phyloP scores from a whole-genome alignment of 37 sponge, comb jelly and placozoan genomes.

The Chondrilla cf. caribensis region DNA sequence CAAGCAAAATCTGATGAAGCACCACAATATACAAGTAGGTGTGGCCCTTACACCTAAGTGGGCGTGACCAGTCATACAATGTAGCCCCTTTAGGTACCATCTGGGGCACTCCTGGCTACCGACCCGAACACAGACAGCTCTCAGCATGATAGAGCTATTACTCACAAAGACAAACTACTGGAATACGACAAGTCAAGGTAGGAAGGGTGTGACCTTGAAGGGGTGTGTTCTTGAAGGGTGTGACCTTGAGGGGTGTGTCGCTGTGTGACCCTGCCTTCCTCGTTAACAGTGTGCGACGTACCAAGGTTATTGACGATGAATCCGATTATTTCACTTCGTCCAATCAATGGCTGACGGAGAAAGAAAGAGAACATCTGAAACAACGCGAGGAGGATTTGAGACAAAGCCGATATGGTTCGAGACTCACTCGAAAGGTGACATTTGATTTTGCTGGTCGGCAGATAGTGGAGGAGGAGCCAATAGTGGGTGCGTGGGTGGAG shows the following conservation, averaged over 20 bases:
- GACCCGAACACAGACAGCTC: not conserved
- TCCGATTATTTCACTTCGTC: conserved; percentile 76
- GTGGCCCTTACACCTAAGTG: not conserved
- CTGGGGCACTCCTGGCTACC: not conserved
- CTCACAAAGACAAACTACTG: conserved; percentile 81
- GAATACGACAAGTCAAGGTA: conserved; percentile 88
- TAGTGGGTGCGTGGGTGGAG: conserved; percentile 26
- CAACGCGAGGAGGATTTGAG: conserved; percentile 60
- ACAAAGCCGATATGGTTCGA: conserved; percentile 50
- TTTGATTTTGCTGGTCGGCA: conserved; percentile 90
- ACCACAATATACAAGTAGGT: conserved; percentile 54
- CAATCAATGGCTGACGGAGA: conserved; percentile 70
- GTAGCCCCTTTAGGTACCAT: too few relatives aligned
- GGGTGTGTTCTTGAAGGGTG: not conserved
- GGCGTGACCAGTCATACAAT: too few relatives aligned
- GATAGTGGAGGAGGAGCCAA: conserved; percentile 52
- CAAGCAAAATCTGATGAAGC: conserved; percentile 56
- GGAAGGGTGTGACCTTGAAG: not conserved
- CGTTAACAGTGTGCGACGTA: conserved; percentile 46
- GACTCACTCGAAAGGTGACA: conserved; percentile 48
- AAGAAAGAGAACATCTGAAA: conserved; percentile 50
- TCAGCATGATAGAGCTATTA: conserved; percentile 42
- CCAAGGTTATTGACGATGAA: conserved; percentile 92
- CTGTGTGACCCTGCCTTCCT: not conserved
- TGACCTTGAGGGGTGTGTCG: not conserved